Percentiles rank a stretch among this genome's conserved stretches.
phyloP scores from a whole-genome alignment of 2,113 vertebrate species.

The Pseudorectes ferrugineus region DNA sequence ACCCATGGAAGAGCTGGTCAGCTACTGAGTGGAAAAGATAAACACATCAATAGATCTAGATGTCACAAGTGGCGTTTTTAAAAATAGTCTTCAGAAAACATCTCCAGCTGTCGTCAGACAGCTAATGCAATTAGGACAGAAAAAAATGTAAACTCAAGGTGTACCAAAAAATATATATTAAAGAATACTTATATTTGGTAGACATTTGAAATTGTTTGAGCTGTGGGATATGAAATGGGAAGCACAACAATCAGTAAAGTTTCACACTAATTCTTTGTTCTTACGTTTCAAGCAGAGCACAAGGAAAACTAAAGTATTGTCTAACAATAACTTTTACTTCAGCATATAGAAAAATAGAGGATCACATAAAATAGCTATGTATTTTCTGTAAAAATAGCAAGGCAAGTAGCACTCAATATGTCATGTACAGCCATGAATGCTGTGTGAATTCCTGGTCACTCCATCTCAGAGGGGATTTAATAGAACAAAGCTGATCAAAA shows the following conservation, averaged over 20 bases:
- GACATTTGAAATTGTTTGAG: not conserved
- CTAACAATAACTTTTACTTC: not conserved
- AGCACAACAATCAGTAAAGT: not conserved
- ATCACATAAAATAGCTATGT: not conserved
- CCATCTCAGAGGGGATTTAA: not conserved
- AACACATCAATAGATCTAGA: not conserved
- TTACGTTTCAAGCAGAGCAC: not conserved
- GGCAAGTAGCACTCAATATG: not conserved
- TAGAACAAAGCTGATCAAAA: not conserved
- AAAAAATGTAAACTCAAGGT: not conserved
- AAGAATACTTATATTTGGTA: not conserved
- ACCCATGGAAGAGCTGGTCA: not conserved
- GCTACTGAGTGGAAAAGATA: not conserved
- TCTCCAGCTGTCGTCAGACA: not conserved
- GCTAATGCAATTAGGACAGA: not conserved
- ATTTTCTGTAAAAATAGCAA: not conserved
- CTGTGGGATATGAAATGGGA: not conserved
- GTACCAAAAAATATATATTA: not conserved
- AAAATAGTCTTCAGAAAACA: not conserved
- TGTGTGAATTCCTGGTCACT: not conserved
- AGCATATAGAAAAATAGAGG: not conserved
- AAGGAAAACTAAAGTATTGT: not conserved
- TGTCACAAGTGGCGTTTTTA: not conserved
- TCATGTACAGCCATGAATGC: not conserved
- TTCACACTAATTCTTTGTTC: not conserved